These are phyloP conservation scores for Hippopotamyrus pictus DNA, from an alignment of 2,797 vertebrate species.

Conservation along the genomic window DNA sequence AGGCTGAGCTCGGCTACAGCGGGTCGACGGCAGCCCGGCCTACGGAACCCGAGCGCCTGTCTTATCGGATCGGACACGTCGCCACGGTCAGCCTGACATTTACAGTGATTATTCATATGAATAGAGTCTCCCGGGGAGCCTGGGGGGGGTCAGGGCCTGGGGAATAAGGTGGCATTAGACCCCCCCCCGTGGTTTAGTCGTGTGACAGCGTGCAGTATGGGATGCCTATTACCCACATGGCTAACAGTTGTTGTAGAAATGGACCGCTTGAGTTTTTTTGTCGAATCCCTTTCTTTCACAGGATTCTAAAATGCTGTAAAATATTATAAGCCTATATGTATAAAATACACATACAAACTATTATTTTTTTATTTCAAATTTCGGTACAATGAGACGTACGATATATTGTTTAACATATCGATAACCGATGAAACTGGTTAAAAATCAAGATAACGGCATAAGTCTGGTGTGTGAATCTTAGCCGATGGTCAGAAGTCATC, in stretches of 20 bases:
- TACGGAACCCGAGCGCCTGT: neutral
- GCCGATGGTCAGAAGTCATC: neutral
- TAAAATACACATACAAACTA: neutral
- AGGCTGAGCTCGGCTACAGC: neutral
- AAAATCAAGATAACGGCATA: neutral
- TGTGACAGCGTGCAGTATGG: neutral
- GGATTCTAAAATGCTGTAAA: neutral
- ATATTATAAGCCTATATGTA: neutral
- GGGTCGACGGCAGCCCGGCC: neutral
- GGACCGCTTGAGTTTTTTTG: neutral
- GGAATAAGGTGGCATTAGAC: neutral
- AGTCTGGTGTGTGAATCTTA: neutral
- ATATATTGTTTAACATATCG: neutral
- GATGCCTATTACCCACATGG: neutral
- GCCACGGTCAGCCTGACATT: neutral
- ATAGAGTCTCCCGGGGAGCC: neutral
- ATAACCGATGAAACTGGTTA: neutral
- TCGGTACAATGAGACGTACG: neutral
- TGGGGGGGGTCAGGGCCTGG: neutral
- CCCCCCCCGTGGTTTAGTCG: neutral
- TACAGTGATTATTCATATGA: neutral
- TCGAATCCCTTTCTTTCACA: neutral
- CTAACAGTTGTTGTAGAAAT: neutral
- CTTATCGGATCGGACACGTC: neutral
- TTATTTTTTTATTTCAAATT: neutral